Evolutionary conservation across 2,113 vertebrate genomes (phyloP).

Genomic region (Chelonoidis abingdonii): DNA sequence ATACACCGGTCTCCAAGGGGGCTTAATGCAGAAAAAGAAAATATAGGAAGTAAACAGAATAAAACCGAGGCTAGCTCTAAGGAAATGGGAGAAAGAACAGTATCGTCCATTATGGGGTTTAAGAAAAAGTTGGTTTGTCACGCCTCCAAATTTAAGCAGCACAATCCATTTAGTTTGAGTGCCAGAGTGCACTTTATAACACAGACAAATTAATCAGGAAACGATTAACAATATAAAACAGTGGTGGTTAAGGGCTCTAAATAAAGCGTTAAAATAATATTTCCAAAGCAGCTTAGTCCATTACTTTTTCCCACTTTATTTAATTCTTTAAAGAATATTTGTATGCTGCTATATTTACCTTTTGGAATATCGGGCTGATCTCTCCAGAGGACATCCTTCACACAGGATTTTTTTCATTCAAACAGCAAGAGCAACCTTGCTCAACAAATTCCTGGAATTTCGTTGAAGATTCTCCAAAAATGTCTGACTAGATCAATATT

Average conservation of each 20-base stretch:
- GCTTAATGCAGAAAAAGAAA: neutral
- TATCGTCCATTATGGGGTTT: neutral
- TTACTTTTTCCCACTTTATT: neutral
- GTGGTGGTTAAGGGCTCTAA: neutral
- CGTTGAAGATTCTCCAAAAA: neutral
- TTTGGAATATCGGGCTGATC: neutral
- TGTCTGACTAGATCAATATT: neutral
- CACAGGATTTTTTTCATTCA: neutral
- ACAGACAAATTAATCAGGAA: neutral
- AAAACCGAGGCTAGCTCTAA: neutral
- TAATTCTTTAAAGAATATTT: neutral
- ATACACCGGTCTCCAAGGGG: neutral
- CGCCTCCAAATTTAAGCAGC: accelerated
- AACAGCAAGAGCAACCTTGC: neutral
- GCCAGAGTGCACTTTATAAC: neutral
- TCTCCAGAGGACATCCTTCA: neutral
- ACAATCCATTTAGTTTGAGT: neutral
- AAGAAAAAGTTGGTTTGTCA: neutral
- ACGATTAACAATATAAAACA: neutral
- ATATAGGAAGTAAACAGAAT: neutral
- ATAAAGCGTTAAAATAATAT: neutral
- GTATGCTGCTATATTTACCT: neutral
- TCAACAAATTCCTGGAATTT: neutral
- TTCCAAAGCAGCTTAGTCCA: neutral
- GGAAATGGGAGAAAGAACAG: neutral